Evolutionary conservation across 2,113 vertebrate genomes (phyloP).

Genomic region (Propithecus coquereli): DNA sequence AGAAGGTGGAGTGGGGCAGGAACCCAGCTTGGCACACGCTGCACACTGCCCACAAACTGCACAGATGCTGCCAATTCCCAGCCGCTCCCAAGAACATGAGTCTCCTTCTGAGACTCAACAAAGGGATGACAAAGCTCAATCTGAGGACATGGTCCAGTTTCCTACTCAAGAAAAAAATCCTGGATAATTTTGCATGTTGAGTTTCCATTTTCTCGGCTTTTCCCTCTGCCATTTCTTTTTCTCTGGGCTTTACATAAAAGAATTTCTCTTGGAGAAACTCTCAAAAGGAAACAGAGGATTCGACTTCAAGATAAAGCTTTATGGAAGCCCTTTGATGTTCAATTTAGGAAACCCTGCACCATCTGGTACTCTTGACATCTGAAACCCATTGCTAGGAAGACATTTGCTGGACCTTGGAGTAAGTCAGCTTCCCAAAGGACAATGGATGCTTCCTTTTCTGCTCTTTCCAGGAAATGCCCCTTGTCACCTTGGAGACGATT

Average conservation of each 20-base stretch:
- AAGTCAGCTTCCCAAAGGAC: neutral
- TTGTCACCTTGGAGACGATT: neutral
- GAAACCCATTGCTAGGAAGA: neutral
- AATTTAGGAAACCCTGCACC: neutral
- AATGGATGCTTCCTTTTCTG: neutral
- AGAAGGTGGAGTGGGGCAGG: accelerated
- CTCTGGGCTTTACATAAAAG: neutral
- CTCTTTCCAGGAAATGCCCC: neutral
- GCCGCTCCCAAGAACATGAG: accelerated
- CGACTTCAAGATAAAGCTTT: neutral
- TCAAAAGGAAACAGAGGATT: neutral
- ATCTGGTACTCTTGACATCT: neutral
- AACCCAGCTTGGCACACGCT: accelerated
- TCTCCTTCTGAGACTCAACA: neutral
- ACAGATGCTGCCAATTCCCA: neutral
- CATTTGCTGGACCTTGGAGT: too few relatives aligned
- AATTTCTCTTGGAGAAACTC: neutral
- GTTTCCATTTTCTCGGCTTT: neutral
- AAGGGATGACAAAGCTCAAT: accelerated
- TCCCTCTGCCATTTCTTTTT: neutral
- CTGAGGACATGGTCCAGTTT: neutral
- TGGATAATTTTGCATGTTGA: neutral
- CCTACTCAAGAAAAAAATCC: neutral
- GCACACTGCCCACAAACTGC: accelerated
- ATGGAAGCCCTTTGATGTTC: neutral